Evolutionary conservation across 37 sponge, comb jelly and placozoan species (phyloP).

Genomic region (Geodia barretti): DNA sequence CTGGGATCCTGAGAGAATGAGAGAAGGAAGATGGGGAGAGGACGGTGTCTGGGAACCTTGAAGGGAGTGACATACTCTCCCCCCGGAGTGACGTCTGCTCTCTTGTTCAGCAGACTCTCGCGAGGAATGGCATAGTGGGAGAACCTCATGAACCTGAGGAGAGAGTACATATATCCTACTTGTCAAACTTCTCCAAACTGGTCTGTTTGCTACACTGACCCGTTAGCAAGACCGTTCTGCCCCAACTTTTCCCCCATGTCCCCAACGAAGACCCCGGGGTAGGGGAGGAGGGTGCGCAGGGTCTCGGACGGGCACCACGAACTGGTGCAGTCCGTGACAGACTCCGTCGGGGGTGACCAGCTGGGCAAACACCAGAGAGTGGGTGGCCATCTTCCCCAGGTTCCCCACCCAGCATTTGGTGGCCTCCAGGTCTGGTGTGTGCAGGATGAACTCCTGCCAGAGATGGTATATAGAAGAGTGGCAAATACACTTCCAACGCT

Average conservation of each 20-base stretch:
- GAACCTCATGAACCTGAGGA: slow-evolving; percentile 72
- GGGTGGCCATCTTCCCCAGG: slow-evolving; percentile 86
- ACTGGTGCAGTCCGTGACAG: slow-evolving; percentile 92
- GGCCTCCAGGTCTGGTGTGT: slow-evolving; percentile 95
- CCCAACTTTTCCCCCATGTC: slow-evolving; percentile 96
- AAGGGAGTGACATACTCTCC: slow-evolving; percentile 65
- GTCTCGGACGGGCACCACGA: slow-evolving; percentile 92
- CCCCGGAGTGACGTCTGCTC: slow-evolving; percentile 76
- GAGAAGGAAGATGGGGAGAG: slow-evolving; percentile 2
- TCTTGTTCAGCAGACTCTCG: slow-evolving; percentile 85
- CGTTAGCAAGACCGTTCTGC: slow-evolving; percentile 87
- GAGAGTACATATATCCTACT: too few relatives aligned
- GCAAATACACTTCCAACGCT: too few relatives aligned
- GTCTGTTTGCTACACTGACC: slow-evolving; percentile 69
- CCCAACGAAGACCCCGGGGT: slow-evolving; percentile 88
- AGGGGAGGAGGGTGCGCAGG: slow-evolving; percentile 49
- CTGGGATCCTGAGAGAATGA: slow-evolving; percentile 45
- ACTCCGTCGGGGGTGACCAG: slow-evolving; percentile 85
- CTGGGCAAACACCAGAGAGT: slow-evolving; percentile 91
- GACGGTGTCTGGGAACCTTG: slow-evolving; percentile 39
- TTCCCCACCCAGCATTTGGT: slow-evolving; percentile 94
- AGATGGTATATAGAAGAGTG: too few relatives aligned
- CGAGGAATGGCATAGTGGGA: slow-evolving; percentile 77
- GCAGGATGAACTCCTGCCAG: slow-evolving; percentile 86
- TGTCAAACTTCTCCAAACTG: too few relatives aligned